These are phyloP conservation scores for Siphlonurus alternatus DNA, from an alignment of 2,888 invertebrate genomes.

Conservation along the genomic window DNA sequence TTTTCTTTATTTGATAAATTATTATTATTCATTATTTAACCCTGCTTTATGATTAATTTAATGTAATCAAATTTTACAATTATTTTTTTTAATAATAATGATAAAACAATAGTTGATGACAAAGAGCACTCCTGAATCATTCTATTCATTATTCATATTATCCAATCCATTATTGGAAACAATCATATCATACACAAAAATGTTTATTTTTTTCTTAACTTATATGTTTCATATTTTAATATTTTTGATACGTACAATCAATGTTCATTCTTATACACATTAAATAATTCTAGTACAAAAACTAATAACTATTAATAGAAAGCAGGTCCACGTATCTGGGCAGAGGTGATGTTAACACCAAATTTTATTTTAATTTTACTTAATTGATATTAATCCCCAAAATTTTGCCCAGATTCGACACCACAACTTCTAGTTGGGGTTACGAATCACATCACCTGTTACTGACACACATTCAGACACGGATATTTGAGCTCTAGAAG, in stretches of 20 bases:
- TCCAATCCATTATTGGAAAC: neutral
- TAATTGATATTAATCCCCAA: neutral
- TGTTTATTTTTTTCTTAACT: neutral
- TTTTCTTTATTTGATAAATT: neutral
- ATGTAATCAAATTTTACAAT: neutral
- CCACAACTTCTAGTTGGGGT: neutral
- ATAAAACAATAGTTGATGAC: neutral
- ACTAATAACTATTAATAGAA: neutral
- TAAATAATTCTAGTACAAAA: neutral
- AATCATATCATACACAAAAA: neutral
- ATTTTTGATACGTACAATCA: neutral
- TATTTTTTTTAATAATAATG: neutral
- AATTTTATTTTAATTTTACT: neutral
- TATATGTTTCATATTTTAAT: no score
- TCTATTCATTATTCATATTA: neutral
- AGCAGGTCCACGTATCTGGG: neutral
- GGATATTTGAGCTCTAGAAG: no score
- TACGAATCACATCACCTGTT: neutral
- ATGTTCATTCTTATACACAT: neutral
- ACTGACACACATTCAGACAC: no score
- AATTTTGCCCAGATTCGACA: neutral
- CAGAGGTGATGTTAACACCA: neutral
- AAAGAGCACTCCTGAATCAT: neutral
- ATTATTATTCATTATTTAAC: neutral
- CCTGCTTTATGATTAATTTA: neutral